Conservation (phyloP, 2,888 invertebrate species). For the Cheilosia grossa region DNA sequence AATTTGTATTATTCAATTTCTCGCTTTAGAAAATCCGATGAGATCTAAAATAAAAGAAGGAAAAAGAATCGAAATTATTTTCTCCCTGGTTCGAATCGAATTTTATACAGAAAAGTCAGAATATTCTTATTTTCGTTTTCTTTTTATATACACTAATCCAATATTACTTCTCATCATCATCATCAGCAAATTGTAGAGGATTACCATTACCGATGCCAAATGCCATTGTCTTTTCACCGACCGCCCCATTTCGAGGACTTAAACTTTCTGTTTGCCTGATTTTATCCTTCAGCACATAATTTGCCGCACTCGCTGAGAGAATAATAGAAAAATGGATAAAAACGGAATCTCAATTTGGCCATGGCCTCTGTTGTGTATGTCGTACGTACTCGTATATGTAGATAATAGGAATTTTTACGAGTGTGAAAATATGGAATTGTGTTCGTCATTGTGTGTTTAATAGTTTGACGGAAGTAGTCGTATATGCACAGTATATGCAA, state of each 20-base stretch:
- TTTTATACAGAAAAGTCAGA: conserved; percentile 57
- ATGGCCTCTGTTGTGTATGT: not conserved
- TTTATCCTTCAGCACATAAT: not conserved
- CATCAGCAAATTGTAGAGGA: conserved; percentile 66
- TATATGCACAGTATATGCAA: conserved; percentile 19
- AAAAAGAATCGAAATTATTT: conserved; percentile 33
- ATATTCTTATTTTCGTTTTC: conserved; percentile 51
- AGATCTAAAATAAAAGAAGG: not conserved
- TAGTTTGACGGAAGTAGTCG: conserved; percentile 29
- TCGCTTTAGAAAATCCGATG: conserved; percentile 35
- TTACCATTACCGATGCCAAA: conserved; percentile 44
- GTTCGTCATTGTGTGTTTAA: conserved; percentile 1
- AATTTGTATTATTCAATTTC: conserved; percentile 45
- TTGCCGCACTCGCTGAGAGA: conserved; percentile 2
- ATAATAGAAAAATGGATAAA: conserved; percentile 52
- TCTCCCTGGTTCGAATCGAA: conserved; percentile 44
- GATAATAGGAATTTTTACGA: conserved; percentile 47
- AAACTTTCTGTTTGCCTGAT: conserved; percentile 11
- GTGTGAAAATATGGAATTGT: conserved; percentile 55
- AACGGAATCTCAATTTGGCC: conserved; percentile 27
- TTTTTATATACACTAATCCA: conserved; percentile 55
- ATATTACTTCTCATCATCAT: conserved; percentile 70
- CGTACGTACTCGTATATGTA: not conserved
- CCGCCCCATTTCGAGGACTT: conserved; percentile 18
- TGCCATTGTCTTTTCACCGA: conserved; percentile 31